Base-by-base conservation (phyloP, 1,140 invertebrate species). In the Ganaspis sp. region DNA sequence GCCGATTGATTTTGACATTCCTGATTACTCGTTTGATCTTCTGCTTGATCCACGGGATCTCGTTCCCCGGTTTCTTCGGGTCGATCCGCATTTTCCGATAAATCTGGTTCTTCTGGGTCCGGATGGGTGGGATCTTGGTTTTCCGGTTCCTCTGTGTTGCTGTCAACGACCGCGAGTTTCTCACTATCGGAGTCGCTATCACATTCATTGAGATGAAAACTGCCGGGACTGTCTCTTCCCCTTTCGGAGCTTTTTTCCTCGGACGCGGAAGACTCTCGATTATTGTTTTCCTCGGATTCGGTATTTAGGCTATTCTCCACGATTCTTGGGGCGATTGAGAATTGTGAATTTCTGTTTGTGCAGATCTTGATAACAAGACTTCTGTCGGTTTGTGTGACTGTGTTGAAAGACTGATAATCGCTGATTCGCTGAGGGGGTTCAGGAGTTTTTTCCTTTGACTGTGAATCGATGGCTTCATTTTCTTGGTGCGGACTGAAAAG, bases 351-450 rank as follows among this genome's bases (percentile, higher is more conserved):
- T 72, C 87, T 90, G 69, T 91, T 91, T 19, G 89, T 88, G 73
- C 88, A 90, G 71, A 91, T 90, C 81, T 91, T 91, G 34, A 91
- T 91, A 6, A 91, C 85, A 72, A 91, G 82, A 79, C 90, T 91
- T 23, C 90, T 84, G 15, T 91, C 88, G 6, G 88, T 84, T 4
- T 83, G 73, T 45, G 87, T 84, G 9, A 87, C 84, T 4, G 86
- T 75, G 17, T 87, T 90, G 11, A 87, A 85, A 0, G 86, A 84
- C 77, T 5, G 82, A 83, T 12, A 78, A 21, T 69, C 83, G 81
- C 79, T 26, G 85, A 84, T 84, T 87, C 84, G 70, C 75, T 69
- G 74, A 58, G 34, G 12, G 54, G 29, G 9, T 19, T 69, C 38
- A 3, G 64, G 17, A 5, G 53, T 40, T 64, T 69, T 23, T 69